These are phyloP conservation scores for Urocynchramus pylzowi DNA, from an alignment of 2,113 vertebrate species.

Conservation along the genomic window DNA sequence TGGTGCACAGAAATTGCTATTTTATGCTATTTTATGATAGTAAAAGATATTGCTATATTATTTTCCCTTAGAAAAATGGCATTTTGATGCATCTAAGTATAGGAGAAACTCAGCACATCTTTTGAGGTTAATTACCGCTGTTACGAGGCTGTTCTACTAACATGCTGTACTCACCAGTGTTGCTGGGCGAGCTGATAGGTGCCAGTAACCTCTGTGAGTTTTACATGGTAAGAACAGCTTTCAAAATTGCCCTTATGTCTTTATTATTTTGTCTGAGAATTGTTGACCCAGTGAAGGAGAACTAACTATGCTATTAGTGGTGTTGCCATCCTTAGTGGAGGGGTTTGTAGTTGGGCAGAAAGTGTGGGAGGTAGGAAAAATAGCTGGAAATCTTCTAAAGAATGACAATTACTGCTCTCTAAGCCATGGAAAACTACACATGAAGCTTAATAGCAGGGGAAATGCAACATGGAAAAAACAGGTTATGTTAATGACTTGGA, in stretches of 20 bases:
- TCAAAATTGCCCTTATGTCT: not conserved
- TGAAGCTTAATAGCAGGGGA: not conserved
- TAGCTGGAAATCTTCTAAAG: not conserved
- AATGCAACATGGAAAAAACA: not conserved
- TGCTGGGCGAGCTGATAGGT: not conserved
- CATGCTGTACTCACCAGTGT: not conserved
- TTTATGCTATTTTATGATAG: not conserved
- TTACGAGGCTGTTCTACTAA: not conserved
- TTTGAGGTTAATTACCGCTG: not conserved
- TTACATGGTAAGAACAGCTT: not conserved
- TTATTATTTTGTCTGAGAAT: not conserved
- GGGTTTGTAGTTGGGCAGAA: not conserved
- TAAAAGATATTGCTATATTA: not conserved
- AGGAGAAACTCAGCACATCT: not conserved
- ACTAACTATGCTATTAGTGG: not conserved
- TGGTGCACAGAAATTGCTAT: not conserved
- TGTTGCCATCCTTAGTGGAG: not conserved
- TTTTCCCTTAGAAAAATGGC: not conserved
- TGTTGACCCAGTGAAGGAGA: not conserved
- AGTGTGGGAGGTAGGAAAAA: not conserved
- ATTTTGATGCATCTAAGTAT: not conserved
- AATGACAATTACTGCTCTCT: not conserved
- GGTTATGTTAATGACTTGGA: not conserved
- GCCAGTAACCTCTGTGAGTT: accelerated
- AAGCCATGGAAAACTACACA: not conserved